Percentiles rank a stretch among this genome's conserved stretches.
These are phyloP conservation scores for Turnix velox DNA, from an alignment of 2,113 vertebrate genomes.

Conservation along the genomic window DNA sequence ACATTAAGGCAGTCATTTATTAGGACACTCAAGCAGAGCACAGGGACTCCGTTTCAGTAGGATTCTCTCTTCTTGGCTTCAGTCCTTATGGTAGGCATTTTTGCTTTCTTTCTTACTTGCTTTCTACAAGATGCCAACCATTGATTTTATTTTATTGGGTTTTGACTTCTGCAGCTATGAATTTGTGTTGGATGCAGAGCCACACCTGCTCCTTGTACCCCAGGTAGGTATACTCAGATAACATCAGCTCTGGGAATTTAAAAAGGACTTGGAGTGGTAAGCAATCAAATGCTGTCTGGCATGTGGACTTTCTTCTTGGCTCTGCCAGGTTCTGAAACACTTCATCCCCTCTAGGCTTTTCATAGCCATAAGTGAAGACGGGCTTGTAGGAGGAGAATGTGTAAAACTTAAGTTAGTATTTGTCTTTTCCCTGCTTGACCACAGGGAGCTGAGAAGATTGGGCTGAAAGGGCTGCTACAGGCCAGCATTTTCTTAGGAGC, in stretches of 20 bases:
- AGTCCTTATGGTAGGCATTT: not conserved
- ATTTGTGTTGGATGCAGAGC: not conserved
- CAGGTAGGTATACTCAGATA: not conserved
- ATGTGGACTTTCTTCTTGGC: not conserved
- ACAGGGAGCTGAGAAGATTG: not conserved
- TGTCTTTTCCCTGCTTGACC: not conserved
- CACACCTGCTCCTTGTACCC: not conserved
- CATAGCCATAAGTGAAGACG: not conserved
- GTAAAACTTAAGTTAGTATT: not conserved
- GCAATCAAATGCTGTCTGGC: not conserved
- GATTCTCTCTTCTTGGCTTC: not conserved
- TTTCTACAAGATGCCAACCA: not conserved
- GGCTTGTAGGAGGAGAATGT: rapidly evolving
- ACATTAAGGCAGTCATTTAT: rapidly evolving
- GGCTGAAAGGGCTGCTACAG: rapidly evolving
- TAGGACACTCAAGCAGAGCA: not conserved
- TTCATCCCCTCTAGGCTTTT: not conserved
- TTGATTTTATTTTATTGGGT: not conserved
- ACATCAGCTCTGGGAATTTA: not conserved
- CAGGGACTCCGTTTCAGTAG: not conserved
- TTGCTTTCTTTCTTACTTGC: not conserved
- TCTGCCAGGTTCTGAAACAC: not conserved
- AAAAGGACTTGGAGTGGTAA: not conserved
- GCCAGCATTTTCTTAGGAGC: not conserved
- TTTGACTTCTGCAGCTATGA: not conserved